Base-by-base conservation (phyloP, 2,113 vertebrate genomes). In the Trinectes maculatus region DNA sequence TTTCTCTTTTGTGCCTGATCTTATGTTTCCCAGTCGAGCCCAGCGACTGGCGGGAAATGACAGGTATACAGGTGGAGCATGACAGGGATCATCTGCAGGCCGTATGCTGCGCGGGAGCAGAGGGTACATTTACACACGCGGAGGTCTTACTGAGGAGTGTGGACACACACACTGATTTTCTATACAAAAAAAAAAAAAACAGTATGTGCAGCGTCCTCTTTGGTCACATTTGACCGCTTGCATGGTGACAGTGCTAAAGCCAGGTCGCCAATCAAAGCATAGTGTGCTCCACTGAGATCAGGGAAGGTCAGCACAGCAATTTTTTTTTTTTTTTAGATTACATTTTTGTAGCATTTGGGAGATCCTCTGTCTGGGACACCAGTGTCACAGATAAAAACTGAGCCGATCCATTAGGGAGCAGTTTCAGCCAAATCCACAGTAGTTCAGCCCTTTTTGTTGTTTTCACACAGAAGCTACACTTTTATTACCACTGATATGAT, bases 141-240 rank as follows among this genome's bases (percentile, higher is more conserved):
- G 42, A 69, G 86, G 83, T 82, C 75, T 65, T 10, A 42, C 44
- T 29, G 44, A 70, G 76, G 59, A 72, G 56, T 70, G 68, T 55
- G 59, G 18, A 59, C 40, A 59, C 24, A 18, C 56, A 46, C 52
- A 18, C 44, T 25, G 22, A 26, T 51, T 59, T 36, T 53, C 26
- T 58, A 46, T 25, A 43, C 46, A 43, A 52, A 72, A 15, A 24
- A 15, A 46, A 25, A 52, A 72, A 15, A 24, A 15, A 46, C 25
- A 26, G 63, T 52, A 8, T 79, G 70, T 58, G 52, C 67, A 52
- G 2, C 52, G 64, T 82, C 72, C 48, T 63, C 74, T 79, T 46
- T 77, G 78, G 79, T 82, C 76, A 84, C 74, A 80, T 83, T 83
- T 55, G 68, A 83, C 63, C 75, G 78, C 44, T 84, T 77, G 64